Evolutionary conservation across 2,113 vertebrate genomes (phyloP), one percentile per base, ranked within the genome.

Genomic region (Nothocercus nigrocapillus): DNA sequence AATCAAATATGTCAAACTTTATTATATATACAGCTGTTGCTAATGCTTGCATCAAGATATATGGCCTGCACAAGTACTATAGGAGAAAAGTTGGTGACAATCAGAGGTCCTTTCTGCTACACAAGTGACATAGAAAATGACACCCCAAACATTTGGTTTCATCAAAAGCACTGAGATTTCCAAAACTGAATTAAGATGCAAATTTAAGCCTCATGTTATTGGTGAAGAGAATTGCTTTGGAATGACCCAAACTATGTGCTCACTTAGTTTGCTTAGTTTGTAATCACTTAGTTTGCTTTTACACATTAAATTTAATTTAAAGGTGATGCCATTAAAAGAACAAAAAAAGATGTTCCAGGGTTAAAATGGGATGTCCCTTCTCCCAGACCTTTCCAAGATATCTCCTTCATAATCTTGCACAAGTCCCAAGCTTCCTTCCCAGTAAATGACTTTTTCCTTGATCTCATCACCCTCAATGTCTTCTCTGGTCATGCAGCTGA

Each of bases 181-280:
- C 28, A 85, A 67, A 42, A 69, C 76, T 42, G 32, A 73, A 89
- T 95, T 77, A 80, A 85, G 64, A 74, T 47, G 54, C 10, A 88
- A 93, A 92, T 88, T 77, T 67, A 85, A 93, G 69, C 38, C 56
- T 67, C 67, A 47, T 51, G 73, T 91, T 93, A 45, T 62, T 10
- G 6, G 44, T 58, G 44, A 85, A 79, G 75, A 82, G 5, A 62
- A 62, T 66, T 89, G n/a, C n/a, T 95, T 67, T 91, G 87, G 73
- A 66, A 38, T 47, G 76, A 74, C 77, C 49, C 45, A 77, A 63
- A 77, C 24, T 21, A 15, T 59, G 27, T 45, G 38, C 32, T 42
- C 78, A 81, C 69, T 70, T 45, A 75, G 40, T 73, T 7, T 82
- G 24, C 32, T 40, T 59, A 36, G 36, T 36, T 36, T 36, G 36